These are phyloP conservation scores for Holothuria scabra DNA, from an alignment of 53 echinoderm and acorn worm genomes.

Conservation along the genomic window DNA sequence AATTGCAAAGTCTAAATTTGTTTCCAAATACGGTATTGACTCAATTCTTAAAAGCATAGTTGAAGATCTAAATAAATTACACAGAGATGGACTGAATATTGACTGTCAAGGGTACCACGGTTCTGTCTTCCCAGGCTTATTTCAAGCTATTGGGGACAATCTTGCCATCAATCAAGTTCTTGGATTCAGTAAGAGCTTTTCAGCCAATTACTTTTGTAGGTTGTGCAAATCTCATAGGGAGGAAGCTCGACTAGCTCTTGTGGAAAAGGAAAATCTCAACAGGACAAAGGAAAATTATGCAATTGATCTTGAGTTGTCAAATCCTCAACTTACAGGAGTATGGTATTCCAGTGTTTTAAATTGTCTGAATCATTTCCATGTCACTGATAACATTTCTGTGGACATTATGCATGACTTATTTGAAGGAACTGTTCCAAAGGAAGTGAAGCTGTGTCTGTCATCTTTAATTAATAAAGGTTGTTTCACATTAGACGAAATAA, in stretches of 20 bases:
- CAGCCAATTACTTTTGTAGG: slow-evolving; percentile 30
- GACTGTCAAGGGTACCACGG: slow-evolving; percentile 1
- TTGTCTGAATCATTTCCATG: slow-evolving; percentile 15
- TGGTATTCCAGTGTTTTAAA: slow-evolving; percentile 25
- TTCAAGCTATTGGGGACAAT: slow-evolving; percentile 25
- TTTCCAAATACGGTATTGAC: slow-evolving; percentile 14
- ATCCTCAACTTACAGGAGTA: slow-evolving; percentile 5
- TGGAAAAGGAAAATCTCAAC: neutral
- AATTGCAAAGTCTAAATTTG: slow-evolving; percentile 5
- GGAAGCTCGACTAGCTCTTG: neutral
- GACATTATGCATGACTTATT: slow-evolving; percentile 32
- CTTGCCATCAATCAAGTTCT: slow-evolving; percentile 17
- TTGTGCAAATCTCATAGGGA: slow-evolving; percentile 8
- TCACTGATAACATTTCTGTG: slow-evolving; percentile 16
- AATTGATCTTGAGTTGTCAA: neutral
- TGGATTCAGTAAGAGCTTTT: slow-evolving; percentile 8
- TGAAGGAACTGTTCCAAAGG: slow-evolving; percentile 19
- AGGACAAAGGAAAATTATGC: slow-evolving; percentile 16
- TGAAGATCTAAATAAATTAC: slow-evolving; percentile 3
- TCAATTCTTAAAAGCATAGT: slow-evolving; percentile 1
- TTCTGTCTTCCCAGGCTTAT: neutral
- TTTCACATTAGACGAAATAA: slow-evolving; percentile 43
- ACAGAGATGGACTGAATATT: slow-evolving; percentile 9
- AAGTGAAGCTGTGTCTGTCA: slow-evolving; percentile 6
- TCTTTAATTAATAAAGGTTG: neutral